phyloP scores from a whole-genome alignment of 1,140 invertebrate species.

The Thaumetopoea pityocampa region DNA sequence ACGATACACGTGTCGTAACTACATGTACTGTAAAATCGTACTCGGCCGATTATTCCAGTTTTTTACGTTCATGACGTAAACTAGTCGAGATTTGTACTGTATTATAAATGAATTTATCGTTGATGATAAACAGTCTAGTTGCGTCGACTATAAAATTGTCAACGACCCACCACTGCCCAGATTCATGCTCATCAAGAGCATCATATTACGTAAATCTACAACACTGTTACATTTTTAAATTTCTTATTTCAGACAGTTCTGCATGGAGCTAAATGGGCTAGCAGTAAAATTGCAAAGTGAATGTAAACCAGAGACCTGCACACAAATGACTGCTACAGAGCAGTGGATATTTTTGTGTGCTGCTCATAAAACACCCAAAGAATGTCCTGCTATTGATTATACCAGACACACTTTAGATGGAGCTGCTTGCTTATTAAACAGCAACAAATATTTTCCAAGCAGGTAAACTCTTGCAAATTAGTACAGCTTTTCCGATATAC shows the following conservation, averaged over 20 bases:
- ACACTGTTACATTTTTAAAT: too few species aligned
- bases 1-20: too few species aligned
- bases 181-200: too few species aligned
- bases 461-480: slow-evolving; percentile 81
- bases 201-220: too few species aligned
- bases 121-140: too few species aligned
- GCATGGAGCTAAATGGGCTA: slow-evolving; percentile 98
- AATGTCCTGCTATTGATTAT: slow-evolving; percentile 99
- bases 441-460: slow-evolving; percentile 99
- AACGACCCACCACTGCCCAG: too few species aligned
- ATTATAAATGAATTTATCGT: too few species aligned
- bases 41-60: too few species aligned
- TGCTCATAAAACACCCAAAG: slow-evolving; percentile 99
- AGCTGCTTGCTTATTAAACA: slow-evolving; percentile 98
- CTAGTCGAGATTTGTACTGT: too few species aligned
- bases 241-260: slow-evolving; percentile 92
- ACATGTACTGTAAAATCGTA: too few species aligned
- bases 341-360: slow-evolving; percentile 99
- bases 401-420: slow-evolving; percentile 99
- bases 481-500: not conserved
- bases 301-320: slow-evolving; percentile 97
- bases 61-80: too few species aligned
- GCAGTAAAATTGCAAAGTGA: slow-evolving; percentile 95
- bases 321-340: slow-evolving; percentile 99
- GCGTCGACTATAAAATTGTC: too few species aligned